Evolutionary conservation across 2,888 invertebrate genomes (phyloP), one percentile per base, ranked within the genome.

Genomic region (Liodrosophila aerea): DNA sequence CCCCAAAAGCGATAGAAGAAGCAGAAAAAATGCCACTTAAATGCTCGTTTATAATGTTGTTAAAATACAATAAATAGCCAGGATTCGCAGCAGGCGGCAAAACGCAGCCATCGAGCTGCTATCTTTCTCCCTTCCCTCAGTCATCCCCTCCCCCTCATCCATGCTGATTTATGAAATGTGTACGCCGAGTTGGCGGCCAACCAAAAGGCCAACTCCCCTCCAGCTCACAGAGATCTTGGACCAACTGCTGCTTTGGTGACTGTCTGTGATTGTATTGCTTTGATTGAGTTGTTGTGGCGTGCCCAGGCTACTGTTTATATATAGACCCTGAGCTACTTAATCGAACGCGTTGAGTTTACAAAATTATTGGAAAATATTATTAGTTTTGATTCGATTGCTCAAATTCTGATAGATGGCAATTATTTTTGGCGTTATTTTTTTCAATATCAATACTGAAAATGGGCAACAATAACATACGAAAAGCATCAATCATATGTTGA

Each of bases 151-250:
- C 22, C 22, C 18, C 34, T 29, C 40, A 33, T 47, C 50, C 61
- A 78, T 73, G 84, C 87, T 87, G 85, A 86, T 86, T 87, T 86
- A 87, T 87, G 87, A 86, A 82, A 80, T 78, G 80, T 80, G 71
- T 67, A 44, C 70, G 67, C 53, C 72, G 64, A 52, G 49, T 70
- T 81, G 82, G 77, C 81, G 77, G 70, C 58, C 65, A 59, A 71
- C 68, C 62, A 71, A 65, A 22, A 72, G 60, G 58, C 66, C 63
- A 61, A 64, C 5, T 50, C 53, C 68, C 61, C 51, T n/a, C n/a
- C 16, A 29, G n/a, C 9, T 13, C 46, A 12, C 30, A 47, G 15
- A 34, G 53, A 36, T 45, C 39, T 40, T 3, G 46, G 64, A 54
- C 65, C 65, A 62, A 71, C 66, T 59, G 70, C 59, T 64, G 47